Evolutionary conservation across 2,888 invertebrate genomes (phyloP), one percentile per base, ranked within the genome.

Genomic region (Trilocha varians): DNA sequence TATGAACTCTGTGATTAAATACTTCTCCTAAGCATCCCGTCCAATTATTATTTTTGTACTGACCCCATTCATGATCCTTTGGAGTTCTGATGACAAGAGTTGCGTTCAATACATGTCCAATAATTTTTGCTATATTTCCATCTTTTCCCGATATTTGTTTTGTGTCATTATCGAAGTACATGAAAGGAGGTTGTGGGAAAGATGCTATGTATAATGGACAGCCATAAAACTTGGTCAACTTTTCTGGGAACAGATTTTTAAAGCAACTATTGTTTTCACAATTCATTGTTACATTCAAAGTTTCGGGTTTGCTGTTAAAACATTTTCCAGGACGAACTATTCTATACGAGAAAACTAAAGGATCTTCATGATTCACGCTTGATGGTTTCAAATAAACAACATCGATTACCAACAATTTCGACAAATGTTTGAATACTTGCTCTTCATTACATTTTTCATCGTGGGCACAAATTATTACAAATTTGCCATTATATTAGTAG

Each of bases 1-100:
- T 54, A 38, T 72, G 62, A 3, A 57, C 66, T 5, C 48, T 52
- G 9, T 46, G 48, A 39, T 72, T 71, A 39, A 53, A 70, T 9
- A 73, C 53, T 13, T 74, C 72, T 2, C 76, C 76, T 9, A 77
- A 50, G 6, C 72, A 69, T 1, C 77, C 76, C n/a, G 76, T 73
- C 77, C 77, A 76, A 46, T 65, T 72, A 25, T 61, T 59, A 45
- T 69, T 51, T 43, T 49, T 44, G 41, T 51, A 70, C 16, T 50
- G 48, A 2, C 75, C 75, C 51, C 59, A 62, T 35, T 59, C 59
- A 5, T 43, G 40, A 2, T 59, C 62, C 3, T 52, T 53, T 0
- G 75, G 68, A 25, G 55, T 57, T 43, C 44, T 59, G 4, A 77
- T 48, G 11, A 50, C 39, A n/a, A 77, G 52, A 1, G 69, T 62